Conservation (phyloP, 2,888 invertebrate genomes). For the Drosophila phalerata region DNA sequence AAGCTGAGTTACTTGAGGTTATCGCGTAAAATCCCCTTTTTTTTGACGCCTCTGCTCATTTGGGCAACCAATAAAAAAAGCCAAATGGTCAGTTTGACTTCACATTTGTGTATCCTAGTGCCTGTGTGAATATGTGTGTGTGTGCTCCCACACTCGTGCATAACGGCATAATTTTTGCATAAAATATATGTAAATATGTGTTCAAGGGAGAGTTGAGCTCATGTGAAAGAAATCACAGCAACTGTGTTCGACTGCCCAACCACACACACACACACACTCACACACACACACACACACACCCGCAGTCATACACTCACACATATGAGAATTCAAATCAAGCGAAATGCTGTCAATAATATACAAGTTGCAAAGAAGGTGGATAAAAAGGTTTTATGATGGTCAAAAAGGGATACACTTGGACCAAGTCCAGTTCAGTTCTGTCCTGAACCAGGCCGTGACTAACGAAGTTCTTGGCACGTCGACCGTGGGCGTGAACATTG, state of each 20-base stretch:
- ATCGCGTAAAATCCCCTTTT: not conserved
- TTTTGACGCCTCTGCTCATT: constrained; percentile 52
- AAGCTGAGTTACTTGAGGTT: constrained; percentile 9
- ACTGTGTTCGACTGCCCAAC: constrained; percentile 58
- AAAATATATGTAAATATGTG: constrained; percentile 84
- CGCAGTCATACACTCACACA: constrained; percentile 25
- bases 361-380: constrained; percentile 22
- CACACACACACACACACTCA: constrained; percentile 31
- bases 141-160: constrained; percentile 76
- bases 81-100: constrained; percentile 79
- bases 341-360: constrained; percentile 79
- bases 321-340: constrained; percentile 80
- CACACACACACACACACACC: constrained; percentile 40
- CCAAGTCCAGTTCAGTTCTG: not conserved
- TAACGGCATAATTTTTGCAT: constrained; percentile 84
- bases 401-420: constrained; percentile 37
- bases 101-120: constrained; percentile 35
- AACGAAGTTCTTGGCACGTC: constrained; percentile 65
- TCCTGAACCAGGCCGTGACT: constrained; percentile 62
- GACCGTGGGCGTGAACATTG: constrained; percentile 54
- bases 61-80: constrained; percentile 76
- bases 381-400: constrained; percentile 36
- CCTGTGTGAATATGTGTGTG: constrained; percentile 19
- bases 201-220: constrained; percentile 54
- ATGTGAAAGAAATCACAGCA: constrained; percentile 72